Base-by-base conservation (phyloP, 2,113 vertebrate species). In the Sminthopsis crassicaudata region DNA sequence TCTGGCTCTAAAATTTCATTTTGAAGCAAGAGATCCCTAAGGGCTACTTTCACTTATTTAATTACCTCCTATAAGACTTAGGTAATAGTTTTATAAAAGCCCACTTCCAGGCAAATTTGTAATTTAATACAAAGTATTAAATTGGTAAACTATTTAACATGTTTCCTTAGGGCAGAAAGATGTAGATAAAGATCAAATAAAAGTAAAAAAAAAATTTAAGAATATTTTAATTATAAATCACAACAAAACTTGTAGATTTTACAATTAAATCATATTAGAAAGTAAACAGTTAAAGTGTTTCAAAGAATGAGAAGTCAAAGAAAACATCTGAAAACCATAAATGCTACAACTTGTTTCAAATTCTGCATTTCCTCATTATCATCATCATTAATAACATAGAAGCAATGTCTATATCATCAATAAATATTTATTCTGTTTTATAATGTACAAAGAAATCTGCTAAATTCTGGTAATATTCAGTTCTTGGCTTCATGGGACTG, bases 21-120 rank as follows among this genome's bases (percentile, higher is more conserved):
- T 98, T 96, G 94, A 93, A 98, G 97, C 95, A 97, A 98, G 97
- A 97, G 97, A 97, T 98, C 98, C 98, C 98, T 95, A 96, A 97
- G 98, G 98, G 98, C 96, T 98, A 95, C 93, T 98, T 98, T 98
- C 98, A 98, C 98, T 98, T 98, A 99, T 99, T 98, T 98, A 98
- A 99, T 99, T 98, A 98, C 90, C 95, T 95, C 90, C 90, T 98
- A 96, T 95, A 98, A 98, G 97, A 93, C 97, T 96, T 96, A 96
- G 97, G 96, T 98, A 98, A 98, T 98, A 97, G 98, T 99, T 98
- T 98, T 98, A 97, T 97, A 98, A 99, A 98, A 98, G 96, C 97
- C 96, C 95, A 98, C 97, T 98, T 98, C 94, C 94, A 98, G 98
- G 97, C 96, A 48, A 97, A 98, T 98, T 97, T 97, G 96, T 98